phyloP scores from a whole-genome alignment of 2,888 invertebrate species.

The Dasypolia templi region DNA sequence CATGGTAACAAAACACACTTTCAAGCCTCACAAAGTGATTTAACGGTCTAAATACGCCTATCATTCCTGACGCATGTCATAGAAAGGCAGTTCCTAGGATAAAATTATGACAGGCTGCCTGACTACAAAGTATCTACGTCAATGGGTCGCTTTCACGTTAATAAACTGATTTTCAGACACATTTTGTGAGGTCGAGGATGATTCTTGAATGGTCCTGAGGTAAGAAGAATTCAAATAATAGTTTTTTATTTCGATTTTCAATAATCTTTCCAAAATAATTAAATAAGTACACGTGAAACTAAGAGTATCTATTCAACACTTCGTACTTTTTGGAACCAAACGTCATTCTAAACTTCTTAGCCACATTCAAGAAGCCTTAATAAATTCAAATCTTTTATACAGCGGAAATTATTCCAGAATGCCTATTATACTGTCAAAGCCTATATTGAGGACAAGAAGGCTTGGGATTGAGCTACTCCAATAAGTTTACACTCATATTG shows the following conservation, averaged over 20 bases:
- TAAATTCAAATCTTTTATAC: too few species aligned
- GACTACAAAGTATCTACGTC: conserved; percentile 22
- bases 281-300: background rate
- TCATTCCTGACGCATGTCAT: conserved; percentile 9
- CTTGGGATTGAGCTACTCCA: too few species aligned
- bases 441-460: too few species aligned
- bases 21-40: background rate
- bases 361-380: too few species aligned
- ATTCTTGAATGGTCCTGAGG: too few species aligned
- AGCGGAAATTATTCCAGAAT: too few species aligned
- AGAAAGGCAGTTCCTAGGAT: conserved; percentile 7
- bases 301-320: background rate
- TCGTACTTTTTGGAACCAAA: too few species aligned
- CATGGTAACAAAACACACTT: background rate
- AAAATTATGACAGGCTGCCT: conserved; percentile 20
- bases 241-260: background rate
- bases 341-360: too few species aligned
- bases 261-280: background rate
- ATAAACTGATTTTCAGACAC: conserved; percentile 26
- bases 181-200: conserved; percentile 1
- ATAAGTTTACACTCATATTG: too few species aligned
- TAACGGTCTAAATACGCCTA: background rate
- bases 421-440: too few species aligned
- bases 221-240: background rate
- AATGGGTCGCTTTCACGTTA: conserved; percentile 28